Base-by-base conservation (phyloP, 2,888 invertebrate species). In the Protonemura montana region DNA sequence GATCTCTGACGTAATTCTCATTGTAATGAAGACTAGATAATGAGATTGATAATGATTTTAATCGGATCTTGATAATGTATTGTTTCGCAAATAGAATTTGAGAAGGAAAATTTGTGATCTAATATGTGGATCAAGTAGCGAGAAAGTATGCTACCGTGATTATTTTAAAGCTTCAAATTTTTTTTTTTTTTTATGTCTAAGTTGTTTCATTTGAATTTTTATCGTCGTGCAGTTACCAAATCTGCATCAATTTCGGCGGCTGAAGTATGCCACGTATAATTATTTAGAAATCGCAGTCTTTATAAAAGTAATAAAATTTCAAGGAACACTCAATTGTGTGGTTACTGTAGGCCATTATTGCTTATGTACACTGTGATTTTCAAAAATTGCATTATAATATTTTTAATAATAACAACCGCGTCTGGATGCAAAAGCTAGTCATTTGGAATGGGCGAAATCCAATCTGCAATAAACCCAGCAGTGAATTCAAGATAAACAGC, bases 31-130 rank as follows among this genome's bases (percentile, higher is more conserved):
- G 59, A 59, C 59, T 10, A 59, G 59, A 59, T 59, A 59, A 59
- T 59, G 59, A 59, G 59, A 59, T 59, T 59, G 59, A 59, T 59
- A 59, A 59, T 59, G 59, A 59, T 59, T 59, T 59, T 59, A 59
- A 59, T 59, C 59, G 59, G 59, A 59, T 59, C 59, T 59, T 59
- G 59, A 59, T 59, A 59, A 59, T 59, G 59, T 59, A 59, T 59
- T 59, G 59, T 59, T 59, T 59, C 59, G 59, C 59, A 59, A 59
- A 59, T 59, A 59, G 59, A 59, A 59, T 59, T 59, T 59, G 59
- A 59, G 59, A 59, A 59, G 59, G 59, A 59, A 59, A 59, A 59
- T 21, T 59, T 59, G 16, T 59, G 59, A 59, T 59, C 59, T 59
- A 59, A 59, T 59, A 59, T 59, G 59, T 59, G 59, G 59, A 59